These are phyloP conservation scores for Chrysina gloriosa DNA, from an alignment of 2,888 invertebrate species.

Conservation along the genomic window DNA sequence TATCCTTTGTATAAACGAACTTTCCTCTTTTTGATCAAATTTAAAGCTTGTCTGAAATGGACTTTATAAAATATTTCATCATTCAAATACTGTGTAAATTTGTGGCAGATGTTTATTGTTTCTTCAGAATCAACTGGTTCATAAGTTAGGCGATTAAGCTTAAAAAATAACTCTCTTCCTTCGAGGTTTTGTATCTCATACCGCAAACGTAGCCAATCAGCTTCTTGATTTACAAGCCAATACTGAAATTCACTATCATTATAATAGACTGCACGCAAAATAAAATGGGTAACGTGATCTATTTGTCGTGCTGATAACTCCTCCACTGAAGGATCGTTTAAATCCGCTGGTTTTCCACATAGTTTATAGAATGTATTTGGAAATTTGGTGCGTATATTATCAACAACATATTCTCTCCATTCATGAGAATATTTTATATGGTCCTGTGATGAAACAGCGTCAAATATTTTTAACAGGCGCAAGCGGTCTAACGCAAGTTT, in stretches of 20 bases:
- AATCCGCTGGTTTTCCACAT: background rate
- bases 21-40: constrained; percentile 4
- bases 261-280: background rate
- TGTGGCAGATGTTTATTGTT: background rate
- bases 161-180: constrained; percentile 1
- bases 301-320: background rate
- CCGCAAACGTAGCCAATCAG: background rate
- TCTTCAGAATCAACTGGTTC: background rate
- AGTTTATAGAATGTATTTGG: background rate
- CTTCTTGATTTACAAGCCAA: constrained; percentile 2
- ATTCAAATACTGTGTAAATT: background rate
- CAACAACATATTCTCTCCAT: background rate
- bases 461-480: background rate
- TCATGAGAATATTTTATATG: background rate
- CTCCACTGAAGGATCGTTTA: background rate
- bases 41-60: background rate
- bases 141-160: background rate
- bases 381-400: background rate
- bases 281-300: constrained; percentile 7
- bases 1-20: background rate
- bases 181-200: background rate
- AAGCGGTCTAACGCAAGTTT: background rate
- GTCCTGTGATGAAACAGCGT: background rate
- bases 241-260: background rate
- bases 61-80: constrained; percentile 12